Percentiles rank a stretch among this genome's conserved stretches.
phyloP scores from a whole-genome alignment of 2,888 invertebrate genomes.

The Muscina levida region DNA sequence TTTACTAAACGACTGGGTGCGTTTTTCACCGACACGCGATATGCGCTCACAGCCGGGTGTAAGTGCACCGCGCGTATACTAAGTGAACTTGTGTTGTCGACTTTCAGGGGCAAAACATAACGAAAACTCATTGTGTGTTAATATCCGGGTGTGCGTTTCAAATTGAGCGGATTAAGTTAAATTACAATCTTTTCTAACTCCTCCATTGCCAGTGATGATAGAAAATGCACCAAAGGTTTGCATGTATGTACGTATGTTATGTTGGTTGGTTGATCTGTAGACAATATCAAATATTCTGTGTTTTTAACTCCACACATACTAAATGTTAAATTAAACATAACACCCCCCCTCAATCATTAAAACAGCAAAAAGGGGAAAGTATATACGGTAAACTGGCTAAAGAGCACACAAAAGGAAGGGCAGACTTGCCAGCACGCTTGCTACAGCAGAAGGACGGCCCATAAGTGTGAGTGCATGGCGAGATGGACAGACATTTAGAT shows the following conservation, averaged over 20 bases:
- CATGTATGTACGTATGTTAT: constrained; percentile 4
- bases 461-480: not conserved
- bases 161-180: constrained; percentile 77
- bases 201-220: constrained; percentile 19
- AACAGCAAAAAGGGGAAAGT: not conserved
- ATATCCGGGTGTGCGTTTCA: constrained; percentile 68
- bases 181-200: constrained; percentile 70
- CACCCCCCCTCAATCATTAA: constrained; percentile 19
- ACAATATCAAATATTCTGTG: constrained; percentile 53
- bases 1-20: constrained; percentile 38
- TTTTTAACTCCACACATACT: constrained; percentile 42
- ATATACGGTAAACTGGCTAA: constrained; percentile 25
- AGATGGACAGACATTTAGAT: not conserved
- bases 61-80: not conserved
- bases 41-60: constrained; percentile 55
- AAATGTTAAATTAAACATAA: constrained; percentile 57
- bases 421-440: too few species aligned
- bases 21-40: constrained; percentile 34
- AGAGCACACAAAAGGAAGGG: not conserved
- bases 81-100: not conserved
- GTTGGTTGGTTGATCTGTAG: constrained; percentile 34
- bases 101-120: not conserved
- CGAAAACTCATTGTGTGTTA: constrained; percentile 50
- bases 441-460: too few species aligned
- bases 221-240: constrained; percentile 32